These are phyloP conservation scores for Agrotis ipsilon DNA, from an alignment of 2,888 invertebrate species.

Conservation along the genomic window DNA sequence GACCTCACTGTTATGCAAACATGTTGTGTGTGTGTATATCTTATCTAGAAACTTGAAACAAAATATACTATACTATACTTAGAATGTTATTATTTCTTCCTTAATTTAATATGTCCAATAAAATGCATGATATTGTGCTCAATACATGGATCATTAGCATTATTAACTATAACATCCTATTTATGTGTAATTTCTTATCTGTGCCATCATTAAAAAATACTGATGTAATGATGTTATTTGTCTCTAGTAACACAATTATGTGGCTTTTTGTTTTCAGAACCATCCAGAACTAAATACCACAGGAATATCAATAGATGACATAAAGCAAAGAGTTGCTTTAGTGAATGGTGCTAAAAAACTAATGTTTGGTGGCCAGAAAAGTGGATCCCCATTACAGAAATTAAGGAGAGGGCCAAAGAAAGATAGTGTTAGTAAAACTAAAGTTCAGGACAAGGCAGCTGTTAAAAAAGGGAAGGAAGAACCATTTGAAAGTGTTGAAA, in stretches of 20 bases:
- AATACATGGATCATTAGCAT: neutral
- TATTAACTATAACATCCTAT: neutral
- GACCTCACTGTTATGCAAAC: conserved; percentile 27
- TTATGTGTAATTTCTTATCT: neutral
- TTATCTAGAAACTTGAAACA: conserved; percentile 9
- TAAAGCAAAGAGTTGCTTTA: conserved; percentile 89
- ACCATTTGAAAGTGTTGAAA: conserved; percentile 75
- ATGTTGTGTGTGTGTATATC: conserved; percentile 5
- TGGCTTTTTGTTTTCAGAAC: conserved; percentile 85
- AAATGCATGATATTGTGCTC: neutral
- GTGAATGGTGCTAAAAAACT: conserved; percentile 89
- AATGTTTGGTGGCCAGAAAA: conserved; percentile 86
- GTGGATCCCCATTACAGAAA: conserved; percentile 79
- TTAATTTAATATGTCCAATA: neutral
- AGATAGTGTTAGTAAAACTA: conserved; percentile 74
- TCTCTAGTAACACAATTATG: neutral
- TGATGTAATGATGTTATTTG: neutral
- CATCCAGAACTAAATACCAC: conserved; percentile 95
- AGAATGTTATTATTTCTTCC: neutral
- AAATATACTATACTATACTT: neutral
- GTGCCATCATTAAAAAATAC: neutral
- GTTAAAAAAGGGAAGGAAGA: conserved; percentile 83
- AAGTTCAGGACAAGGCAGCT: conserved; percentile 71
- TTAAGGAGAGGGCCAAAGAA: conserved; percentile 81
- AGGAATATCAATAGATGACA: conserved; percentile 93